Base-by-base conservation (phyloP, 2,797 vertebrate genomes). In the Acanthurus tractus region DNA sequence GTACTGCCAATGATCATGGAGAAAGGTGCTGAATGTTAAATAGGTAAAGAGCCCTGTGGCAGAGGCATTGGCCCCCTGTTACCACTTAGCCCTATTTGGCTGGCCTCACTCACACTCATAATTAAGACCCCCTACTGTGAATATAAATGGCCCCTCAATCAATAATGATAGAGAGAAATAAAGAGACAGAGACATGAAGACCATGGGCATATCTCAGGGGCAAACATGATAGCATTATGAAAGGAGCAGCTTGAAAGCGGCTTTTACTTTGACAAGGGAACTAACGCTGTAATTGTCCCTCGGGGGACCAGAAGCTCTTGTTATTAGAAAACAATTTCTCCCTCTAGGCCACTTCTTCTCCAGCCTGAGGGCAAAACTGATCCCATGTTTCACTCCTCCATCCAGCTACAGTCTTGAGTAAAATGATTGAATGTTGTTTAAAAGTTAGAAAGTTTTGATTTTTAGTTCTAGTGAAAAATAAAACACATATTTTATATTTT, bases 241-340 rank as follows among this genome's bases (percentile, higher is more conserved):
- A 95, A 95, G 93, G 94, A 97, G 95, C 96, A 96, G 96, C 96
- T 97, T 97, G 96, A 95, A 95, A 96, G 96, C 96, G 95, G 95
- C 93, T 95, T 95, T 95, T 58, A 88, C 95, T 96, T 96, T 96
- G 96, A 97, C 96, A 95, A 93, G 95, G 96, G 91, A 95, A 93
- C 95, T 95, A 95, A 96, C 92, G 62, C 89, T 79, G 87, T 94
- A 93, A 93, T 96, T 97, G 96, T 94, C 94, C 87, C 94, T 93
- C 89, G 76, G 92, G 95, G 96, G 96, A 96, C 94, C 90, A 92
- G 71, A 53, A 93, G 95, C 94, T 93, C 89, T 92, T 92, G 86
- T 96, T 95, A 96, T 96, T 94, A 94, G 86, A 93, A 91, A 94
- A 94, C 94, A 95, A 96, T 96, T 95, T 96, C 94, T 96, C 94